Base-by-base conservation (phyloP, 2,888 invertebrate genomes). In the Xestoiulus laeticollis region DNA sequence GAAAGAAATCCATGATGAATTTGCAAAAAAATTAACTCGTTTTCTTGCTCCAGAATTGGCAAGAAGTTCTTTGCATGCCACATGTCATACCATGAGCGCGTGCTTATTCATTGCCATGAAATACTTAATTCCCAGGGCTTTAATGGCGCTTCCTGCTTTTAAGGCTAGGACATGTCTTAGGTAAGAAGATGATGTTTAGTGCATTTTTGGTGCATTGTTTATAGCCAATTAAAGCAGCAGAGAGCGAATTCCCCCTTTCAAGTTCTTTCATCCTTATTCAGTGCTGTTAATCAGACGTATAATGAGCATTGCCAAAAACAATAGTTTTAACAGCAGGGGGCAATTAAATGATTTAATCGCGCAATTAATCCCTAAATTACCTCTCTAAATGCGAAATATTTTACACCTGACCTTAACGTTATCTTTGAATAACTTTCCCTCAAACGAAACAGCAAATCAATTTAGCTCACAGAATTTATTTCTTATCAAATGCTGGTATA, bases 311-410 rank as follows among this genome's bases (percentile, higher is more conserved):
- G 59, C 59, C 59, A 59, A 59, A 59, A 59, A 22, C 22, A 59
- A 59, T 59, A 59, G n/a, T 59, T 59, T 59, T 22, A 22, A 59
- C 59, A 59, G 59, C 59, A 59, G 59, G 59, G 59, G 22, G 59
- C 59, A 59, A 59, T 59, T 59, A 59, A 59, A 59, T 5, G 59
- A 59, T 59, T 59, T 59, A 59, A 59, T 59, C 59, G 22, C 22
- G 59, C 59, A 59, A 59, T 59, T 59, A 59, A n/a, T 59, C 59
- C 22, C 59, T 59, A 22, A 59, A 22, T 22, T 12, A 59, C 59
- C 59, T 59, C 22, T 59, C 22, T 59, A 59, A 59, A 59, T 12
- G 48, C 5, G 5, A 16, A 22, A 59, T 22, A 59, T 59, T 59
- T 59, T 22, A 59, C n/a, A 59, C 59, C 22, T 59, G n/a, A 59